Conservation (phyloP, 2,797 vertebrate species). For the Onychomys leucogaster region DNA sequence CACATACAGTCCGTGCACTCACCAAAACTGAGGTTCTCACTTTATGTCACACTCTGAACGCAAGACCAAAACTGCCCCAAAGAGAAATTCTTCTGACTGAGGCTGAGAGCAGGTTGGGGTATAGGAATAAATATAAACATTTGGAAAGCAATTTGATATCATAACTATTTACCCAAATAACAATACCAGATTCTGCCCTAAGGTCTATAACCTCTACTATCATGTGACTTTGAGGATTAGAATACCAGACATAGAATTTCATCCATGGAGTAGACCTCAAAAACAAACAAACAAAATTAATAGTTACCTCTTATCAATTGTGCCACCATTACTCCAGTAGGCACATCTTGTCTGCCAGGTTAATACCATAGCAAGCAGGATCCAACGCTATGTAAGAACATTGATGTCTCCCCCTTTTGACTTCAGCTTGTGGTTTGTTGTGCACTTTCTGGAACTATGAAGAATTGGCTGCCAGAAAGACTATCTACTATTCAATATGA, state of each 20-base stretch:
- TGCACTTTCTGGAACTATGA: background rate
- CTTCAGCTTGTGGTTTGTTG: background rate
- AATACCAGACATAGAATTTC: background rate
- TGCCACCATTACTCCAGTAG: background rate
- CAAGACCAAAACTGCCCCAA: background rate
- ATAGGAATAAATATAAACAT: background rate
- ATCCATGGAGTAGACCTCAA: background rate
- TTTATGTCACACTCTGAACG: background rate
- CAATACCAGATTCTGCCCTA: background rate
- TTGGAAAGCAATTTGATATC: background rate
- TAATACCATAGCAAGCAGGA: background rate
- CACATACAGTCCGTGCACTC: rapidly evolving
- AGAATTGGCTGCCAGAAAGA: no score
- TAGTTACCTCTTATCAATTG: background rate
- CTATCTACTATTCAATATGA: background rate
- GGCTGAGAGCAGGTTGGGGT: background rate
- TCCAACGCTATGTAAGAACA: background rate
- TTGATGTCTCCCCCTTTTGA: background rate
- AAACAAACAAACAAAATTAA: background rate
- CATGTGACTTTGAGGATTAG: background rate
- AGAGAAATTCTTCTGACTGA: background rate
- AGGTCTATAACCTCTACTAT: no score
- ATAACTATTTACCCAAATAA: background rate
- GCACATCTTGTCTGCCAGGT: background rate
- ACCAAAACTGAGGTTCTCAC: background rate